A percentile compares a stretch with the other conserved stretches of the same genome.
Evolutionary conservation across 2,797 vertebrate species (phyloP).

Genomic region (Muscicapa striata): DNA sequence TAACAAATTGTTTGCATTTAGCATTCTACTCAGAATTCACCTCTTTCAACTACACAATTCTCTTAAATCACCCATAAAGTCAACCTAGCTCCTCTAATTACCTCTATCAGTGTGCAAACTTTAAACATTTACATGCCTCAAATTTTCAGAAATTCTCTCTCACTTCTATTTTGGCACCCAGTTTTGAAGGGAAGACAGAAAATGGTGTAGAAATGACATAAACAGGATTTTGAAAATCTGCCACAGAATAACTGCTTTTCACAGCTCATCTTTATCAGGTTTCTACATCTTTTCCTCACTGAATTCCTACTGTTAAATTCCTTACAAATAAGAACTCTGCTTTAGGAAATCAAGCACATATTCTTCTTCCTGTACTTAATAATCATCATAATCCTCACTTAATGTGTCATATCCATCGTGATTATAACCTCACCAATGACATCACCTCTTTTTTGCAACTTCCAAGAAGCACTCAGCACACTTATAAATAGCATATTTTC

Average conservation of each 20-base stretch:
- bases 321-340: background rate
- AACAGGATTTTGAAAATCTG: background rate
- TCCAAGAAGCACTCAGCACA: background rate
- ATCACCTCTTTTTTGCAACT: background rate
- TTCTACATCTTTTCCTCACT: background rate
- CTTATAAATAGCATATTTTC: background rate
- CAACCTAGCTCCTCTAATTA: too few relatives aligned
- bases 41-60: background rate
- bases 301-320: background rate
- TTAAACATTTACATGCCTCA: background rate
- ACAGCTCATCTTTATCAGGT: background rate
- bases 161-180: background rate
- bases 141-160: background rate
- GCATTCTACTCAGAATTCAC: background rate
- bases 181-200: background rate
- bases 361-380: background rate
- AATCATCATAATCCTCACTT: background rate
- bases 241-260: background rate
- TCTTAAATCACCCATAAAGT: background rate
- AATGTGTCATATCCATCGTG: fast-evolving
- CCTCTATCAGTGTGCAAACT: background rate
- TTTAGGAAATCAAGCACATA: background rate
- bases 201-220: background rate
- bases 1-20: background rate
- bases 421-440: background rate